Evolutionary conservation across 64 coral and sea anemone species (phyloP).

Genomic region (Pocillopora verrucosa): DNA sequence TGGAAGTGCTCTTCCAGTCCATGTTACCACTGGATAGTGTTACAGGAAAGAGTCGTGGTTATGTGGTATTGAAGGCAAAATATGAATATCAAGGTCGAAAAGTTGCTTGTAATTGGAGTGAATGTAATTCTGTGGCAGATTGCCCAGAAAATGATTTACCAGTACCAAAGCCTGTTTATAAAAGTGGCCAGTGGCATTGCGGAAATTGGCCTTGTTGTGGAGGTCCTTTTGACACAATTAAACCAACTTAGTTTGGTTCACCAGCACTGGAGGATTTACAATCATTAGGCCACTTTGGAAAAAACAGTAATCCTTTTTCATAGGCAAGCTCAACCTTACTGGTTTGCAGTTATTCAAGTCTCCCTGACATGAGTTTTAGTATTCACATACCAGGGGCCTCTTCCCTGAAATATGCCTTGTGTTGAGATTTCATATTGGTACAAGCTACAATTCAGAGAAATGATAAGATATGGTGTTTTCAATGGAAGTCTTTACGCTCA

Average conservation of each 20-base stretch:
- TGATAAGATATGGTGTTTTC: no score
- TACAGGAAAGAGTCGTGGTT: constrained; percentile 87
- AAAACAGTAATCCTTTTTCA: no score
- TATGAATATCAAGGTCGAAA: constrained; percentile 47
- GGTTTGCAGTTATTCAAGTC: no score
- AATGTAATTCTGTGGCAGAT: neutral
- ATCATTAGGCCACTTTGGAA: no score
- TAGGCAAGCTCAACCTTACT: no score
- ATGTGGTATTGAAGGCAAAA: constrained; percentile 57
- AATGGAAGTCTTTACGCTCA: no score
- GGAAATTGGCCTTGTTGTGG: neutral
- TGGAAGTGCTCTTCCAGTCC: constrained; percentile 68
- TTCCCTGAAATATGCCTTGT: no score
- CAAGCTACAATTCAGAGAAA: no score
- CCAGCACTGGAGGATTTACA: neutral
- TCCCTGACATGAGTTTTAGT: no score
- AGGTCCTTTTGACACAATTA: neutral
- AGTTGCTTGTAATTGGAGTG: constrained; percentile 55
- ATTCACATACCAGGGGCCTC: no score
- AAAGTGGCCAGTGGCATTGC: neutral
- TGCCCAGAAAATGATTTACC: constrained; percentile 3
- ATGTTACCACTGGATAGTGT: constrained; percentile 66
- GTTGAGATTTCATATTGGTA: no score
- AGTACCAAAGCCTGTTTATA: constrained; percentile 22
- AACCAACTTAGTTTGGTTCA: neutral